Base-by-base conservation (phyloP, 1,140 invertebrate genomes). In the Nymphalis io region DNA sequence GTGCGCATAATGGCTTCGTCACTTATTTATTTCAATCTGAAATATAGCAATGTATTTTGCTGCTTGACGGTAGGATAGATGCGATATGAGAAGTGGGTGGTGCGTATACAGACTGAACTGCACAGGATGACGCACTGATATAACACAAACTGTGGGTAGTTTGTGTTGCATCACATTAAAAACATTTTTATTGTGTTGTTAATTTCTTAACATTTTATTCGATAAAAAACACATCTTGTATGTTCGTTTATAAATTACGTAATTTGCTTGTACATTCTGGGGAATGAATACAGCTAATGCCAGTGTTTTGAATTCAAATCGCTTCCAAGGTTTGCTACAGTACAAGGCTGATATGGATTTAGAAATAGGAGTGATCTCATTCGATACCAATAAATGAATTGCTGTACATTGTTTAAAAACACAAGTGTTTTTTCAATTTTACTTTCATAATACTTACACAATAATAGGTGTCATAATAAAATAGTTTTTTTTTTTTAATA, bases 301-400 rank as follows among this genome's bases (percentile, higher is more conserved):
- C 68, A 73, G 72, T 76, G 70, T 68, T 82, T 81, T 80, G 82
- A 87, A 85, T 85, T 81, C 79, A 79, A 70, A 83, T 84, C 79
- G 76, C 70, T 74, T 77, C 42, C 68, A 71, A 75, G 69, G 75
- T 68, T 72, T 38, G 70, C 53, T 68, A 20, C 51, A 70, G 46
- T 68, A 48, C 70, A 67, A 75, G 75, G 70, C 59, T 73, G 60
- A 58, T 72, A 51, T 48, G 60, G 59, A 64, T 70, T 74, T 64
- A 44, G 42, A 73, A 65, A 66, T 68, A 74, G 53, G 21, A 48
- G 74, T 77, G 75, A 77, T 72, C 65, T 74, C 68, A 76, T 74
- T 67, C 16, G n/a, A 64, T 40, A 60, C 46, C 57, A 69, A 62
- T 69, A 69, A 21, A 60, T 51, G 8, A 67, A 66, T 60, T 60